A percentile compares a stretch with the other conserved stretches of the same genome.
These are phyloP conservation scores for Labroides dimidiatus DNA, from an alignment of 2,797 vertebrate genomes.

Conservation along the genomic window DNA sequence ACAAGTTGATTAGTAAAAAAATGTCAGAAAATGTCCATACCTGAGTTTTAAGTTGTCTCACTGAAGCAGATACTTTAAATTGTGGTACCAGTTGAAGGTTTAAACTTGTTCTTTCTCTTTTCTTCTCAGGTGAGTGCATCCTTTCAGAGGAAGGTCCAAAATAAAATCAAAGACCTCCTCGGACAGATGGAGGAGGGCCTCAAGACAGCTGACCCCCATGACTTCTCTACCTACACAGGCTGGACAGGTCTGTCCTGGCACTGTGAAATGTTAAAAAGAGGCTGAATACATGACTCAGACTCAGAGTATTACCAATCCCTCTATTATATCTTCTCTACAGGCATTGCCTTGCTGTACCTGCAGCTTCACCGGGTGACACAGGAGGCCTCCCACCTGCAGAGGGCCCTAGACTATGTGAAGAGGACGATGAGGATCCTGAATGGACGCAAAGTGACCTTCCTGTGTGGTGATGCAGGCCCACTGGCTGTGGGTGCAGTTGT, in stretches of 20 bases:
- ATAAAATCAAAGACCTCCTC: conserved; percentile 95
- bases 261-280: neutral
- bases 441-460: conserved; percentile 93
- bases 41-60: too few species aligned
- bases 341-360: conserved; percentile 93
- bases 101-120: neutral
- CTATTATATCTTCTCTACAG: conserved; percentile 64
- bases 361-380: conserved; percentile 87
- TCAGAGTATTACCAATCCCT: neutral
- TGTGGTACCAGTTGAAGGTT: too few species aligned
- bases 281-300: too few species aligned
- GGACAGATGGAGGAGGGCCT: conserved; percentile 98
- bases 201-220: conserved; percentile 95
- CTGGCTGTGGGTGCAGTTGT: conserved; percentile 93
- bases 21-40: too few species aligned
- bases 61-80: too few species aligned
- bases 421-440: conserved; percentile 92
- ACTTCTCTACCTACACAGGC: conserved; percentile 95
- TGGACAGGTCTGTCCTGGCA: conserved; percentile 89
- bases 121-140: conserved; percentile 82
- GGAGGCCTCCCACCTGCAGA: conserved; percentile 88
- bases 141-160: conserved; percentile 89
- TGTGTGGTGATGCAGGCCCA: conserved; percentile 95
- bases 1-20: too few species aligned
- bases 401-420: conserved; percentile 94